Evolutionary conservation across 2,113 vertebrate species (phyloP), one percentile per base, ranked within the genome.

Genomic region (Perccottus glenii): DNA sequence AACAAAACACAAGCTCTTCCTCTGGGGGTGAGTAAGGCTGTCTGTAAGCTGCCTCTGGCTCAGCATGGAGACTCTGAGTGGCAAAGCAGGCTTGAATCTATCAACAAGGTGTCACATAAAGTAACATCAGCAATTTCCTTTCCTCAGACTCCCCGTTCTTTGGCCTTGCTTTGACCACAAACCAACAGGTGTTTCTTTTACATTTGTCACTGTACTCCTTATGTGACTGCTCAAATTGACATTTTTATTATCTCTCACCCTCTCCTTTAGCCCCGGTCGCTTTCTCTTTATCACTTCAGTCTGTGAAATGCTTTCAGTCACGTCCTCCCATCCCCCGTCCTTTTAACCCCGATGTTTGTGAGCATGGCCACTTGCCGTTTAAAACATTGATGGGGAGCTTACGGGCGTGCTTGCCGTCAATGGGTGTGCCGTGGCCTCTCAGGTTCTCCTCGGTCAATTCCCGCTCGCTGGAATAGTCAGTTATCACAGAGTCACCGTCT

Each of bases 401-500:
- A 45, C 89, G 94, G 36, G 88, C 80, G 76, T 93, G 89, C 83
- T 93, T 96, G 88, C 89, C 83, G 60, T 96, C 94, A 0, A 67
- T 90, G 50, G 84, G 90, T 3, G 72, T 77, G 67, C 88, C 66
- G 0, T 93, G 85, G 3, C 83, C 86, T 88, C 92, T 94, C 49
- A 72, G 87, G 81, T 85, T 91, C 74, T 96, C 95, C 51, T 96
- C 95, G 0, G 92, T 91, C 0, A 90, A 92, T 27, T 96, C 96
- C 70, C 92, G 92, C 73, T 94, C 96, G 0, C 95, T 96, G 78
- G 95, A 96, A 7, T 92, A 94, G 48, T 98, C 95, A 61, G 96
- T 99, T 36, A 93, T 93, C 2, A 95, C 92, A 0, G 97, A 99
- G 77, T 97, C 95, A 0, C 93, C 94, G 64, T 99, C 96, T 3